phyloP scores from a whole-genome alignment of 2,113 vertebrate genomes.

The Bostrychus sinensis region DNA sequence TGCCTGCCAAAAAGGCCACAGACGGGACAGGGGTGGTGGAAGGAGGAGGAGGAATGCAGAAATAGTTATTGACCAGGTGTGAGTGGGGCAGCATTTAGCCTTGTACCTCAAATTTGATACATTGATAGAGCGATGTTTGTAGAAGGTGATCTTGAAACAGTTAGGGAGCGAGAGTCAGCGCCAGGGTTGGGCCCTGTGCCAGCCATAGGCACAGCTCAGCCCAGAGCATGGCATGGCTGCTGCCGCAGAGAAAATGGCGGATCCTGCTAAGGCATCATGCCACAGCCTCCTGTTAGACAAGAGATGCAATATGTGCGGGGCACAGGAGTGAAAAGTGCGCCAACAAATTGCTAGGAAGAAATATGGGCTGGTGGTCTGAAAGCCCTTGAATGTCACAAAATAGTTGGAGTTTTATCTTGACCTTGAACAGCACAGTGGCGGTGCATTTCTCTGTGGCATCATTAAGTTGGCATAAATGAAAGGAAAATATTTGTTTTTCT shows the following conservation, averaged over 20 bases:
- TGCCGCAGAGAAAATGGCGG: conserved; percentile 77
- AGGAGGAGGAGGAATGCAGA: conserved; percentile 60
- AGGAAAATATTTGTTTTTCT: conserved; percentile 27
- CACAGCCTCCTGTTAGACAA: conserved; percentile 51
- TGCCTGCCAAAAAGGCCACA: conserved; percentile 72
- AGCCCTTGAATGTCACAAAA: conserved; percentile 36
- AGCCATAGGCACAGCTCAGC: conserved; percentile 72
- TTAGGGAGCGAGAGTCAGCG: conserved; percentile 53
- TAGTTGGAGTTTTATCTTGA: conserved; percentile 32
- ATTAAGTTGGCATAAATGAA: conserved; percentile 22
- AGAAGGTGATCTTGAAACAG: conserved; percentile 73
- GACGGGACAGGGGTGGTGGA: conserved; percentile 60
- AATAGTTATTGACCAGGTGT: conserved; percentile 70
- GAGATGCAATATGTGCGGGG: conserved; percentile 32
- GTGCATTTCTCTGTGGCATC: conserved; percentile 38
- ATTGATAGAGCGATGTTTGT: conserved; percentile 53
- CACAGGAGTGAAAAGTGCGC: conserved; percentile 11
- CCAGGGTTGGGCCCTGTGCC: conserved; percentile 72
- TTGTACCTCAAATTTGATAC: conserved; percentile 19
- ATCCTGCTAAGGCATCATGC: conserved; percentile 54
- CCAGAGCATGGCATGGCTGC: conserved; percentile 73
- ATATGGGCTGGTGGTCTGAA: conserved; percentile 42
- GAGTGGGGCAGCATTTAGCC: conserved; percentile 43
- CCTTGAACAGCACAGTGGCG: conserved; percentile 51
- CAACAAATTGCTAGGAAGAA: conserved; percentile 31